phyloP scores from a whole-genome alignment of 1,140 invertebrate genomes.

The Bombus ignitus region DNA sequence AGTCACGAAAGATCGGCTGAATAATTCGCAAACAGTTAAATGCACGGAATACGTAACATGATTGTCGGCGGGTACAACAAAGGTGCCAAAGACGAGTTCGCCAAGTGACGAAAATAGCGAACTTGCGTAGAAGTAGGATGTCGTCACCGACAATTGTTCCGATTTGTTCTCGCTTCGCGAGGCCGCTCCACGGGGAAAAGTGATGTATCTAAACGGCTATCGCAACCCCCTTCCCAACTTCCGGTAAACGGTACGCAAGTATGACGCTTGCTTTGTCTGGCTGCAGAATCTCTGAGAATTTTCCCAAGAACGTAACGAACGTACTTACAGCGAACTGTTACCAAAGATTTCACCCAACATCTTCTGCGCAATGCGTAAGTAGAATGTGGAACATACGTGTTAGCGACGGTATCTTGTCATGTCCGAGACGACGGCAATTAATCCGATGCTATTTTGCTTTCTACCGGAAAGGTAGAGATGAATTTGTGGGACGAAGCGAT shows the following conservation, averaged over 20 bases:
- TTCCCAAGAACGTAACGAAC: conserved; percentile 77
- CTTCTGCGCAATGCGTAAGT: conserved; percentile 3
- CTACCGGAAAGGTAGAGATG: too few relatives aligned
- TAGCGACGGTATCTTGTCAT: too few relatives aligned
- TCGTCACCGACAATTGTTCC: conserved; percentile 33
- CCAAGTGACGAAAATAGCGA: neutral
- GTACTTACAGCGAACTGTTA: conserved; percentile 74
- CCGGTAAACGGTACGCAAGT: conserved; percentile 79
- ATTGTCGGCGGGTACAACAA: conserved; percentile 1
- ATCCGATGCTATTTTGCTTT: too few relatives aligned
- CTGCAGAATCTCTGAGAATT: conserved; percentile 76
- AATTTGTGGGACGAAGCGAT: too few relatives aligned
- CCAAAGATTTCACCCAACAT: conserved; percentile 74
- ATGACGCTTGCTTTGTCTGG: conserved; percentile 74
- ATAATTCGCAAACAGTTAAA: conserved; percentile 17
- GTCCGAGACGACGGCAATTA: too few relatives aligned
- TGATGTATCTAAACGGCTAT: conserved; percentile 73
- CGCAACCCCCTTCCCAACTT: conserved; percentile 69
- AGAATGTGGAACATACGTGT: conserved; percentile 11
- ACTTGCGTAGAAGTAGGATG: neutral
- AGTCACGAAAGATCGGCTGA: conserved; percentile 22
- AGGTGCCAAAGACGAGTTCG: neutral
- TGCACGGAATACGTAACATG: neutral
- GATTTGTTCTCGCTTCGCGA: conserved; percentile 58
- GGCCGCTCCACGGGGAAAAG: conserved; percentile 66